Evolutionary conservation across 2,113 vertebrate species (phyloP), one percentile per base, ranked within the genome.

Genomic region (Oreochromis aureus): DNA sequence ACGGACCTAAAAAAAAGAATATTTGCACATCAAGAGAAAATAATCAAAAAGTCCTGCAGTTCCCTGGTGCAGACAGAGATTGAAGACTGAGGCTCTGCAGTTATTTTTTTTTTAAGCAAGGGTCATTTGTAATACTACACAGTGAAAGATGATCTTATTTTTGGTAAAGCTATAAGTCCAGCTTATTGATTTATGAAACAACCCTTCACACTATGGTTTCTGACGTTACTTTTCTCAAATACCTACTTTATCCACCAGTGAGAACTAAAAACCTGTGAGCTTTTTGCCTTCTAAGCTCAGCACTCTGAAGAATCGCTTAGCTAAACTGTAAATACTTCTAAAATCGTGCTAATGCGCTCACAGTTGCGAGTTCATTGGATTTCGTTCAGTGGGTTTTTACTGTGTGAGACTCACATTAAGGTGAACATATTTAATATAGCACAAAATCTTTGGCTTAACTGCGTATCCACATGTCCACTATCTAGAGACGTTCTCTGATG

Each of bases 381-480:
- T 69, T 22, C 3, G 4, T 27, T n/a, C 44, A 2, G 41, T 51
- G 4, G 0, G 48, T 51, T 85, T 82, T 66, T 34, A 15, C n/a
- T 15, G 22, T 44, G 73, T n/a, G 4, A 48, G 86, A 93, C 81
- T 91, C 81, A 84, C 80, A 59, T 69, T 89, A 82, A 92, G 85
- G 30, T 44, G 88, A 89, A 89, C 87, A 59, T 30, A 12, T 76
- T 76, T 32, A 12, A 51, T 48, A 76, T 30, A 10, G 2, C 9
- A 76, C 79, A 85, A 86, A 86, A 87, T 91, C 73, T n/a, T 80
- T 76, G 86, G 80, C 80, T 93, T 94, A 93, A 92, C 88, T 66
- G 19, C 39, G 73, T 51, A 80, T 76, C 0, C 9, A 48, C 69
- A 48, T 2, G 4, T 48, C 36, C 22, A 27, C 9, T 10, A 73